Percentiles rank a stretch among this genome's conserved stretches.
Evolutionary conservation across 2,797 vertebrate genomes (phyloP).

Genomic region (Diplodus puntazzo): DNA sequence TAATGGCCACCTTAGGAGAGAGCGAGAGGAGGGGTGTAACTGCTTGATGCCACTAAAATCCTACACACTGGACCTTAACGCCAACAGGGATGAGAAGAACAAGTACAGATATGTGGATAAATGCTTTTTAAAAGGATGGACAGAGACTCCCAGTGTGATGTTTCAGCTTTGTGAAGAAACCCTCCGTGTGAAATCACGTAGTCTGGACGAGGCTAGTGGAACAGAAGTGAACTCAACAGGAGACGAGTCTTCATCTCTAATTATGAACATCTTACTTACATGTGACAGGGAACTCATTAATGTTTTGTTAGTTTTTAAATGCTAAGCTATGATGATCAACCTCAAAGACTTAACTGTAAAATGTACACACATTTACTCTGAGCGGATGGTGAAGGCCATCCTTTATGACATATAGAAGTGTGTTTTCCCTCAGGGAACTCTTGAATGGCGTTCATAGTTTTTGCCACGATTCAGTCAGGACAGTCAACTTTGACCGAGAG

Average conservation of each 20-base stretch:
- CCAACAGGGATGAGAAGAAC: not conserved
- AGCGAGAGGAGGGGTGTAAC: too few relatives aligned
- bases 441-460: conserved; percentile 22
- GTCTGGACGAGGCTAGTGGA: conserved; percentile 4
- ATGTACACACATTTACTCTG: not conserved
- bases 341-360: conserved; percentile 17
- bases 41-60: too few relatives aligned
- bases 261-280: conserved; percentile 29
- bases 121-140: not conserved
- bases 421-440: conserved; percentile 39
- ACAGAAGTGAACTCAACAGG: not conserved
- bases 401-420: not conserved
- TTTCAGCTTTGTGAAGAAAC: conserved; percentile 1
- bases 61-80: too few relatives aligned
- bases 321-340: conserved; percentile 13
- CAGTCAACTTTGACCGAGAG: not conserved
- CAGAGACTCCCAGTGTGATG: not conserved
- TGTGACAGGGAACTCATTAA: conserved; percentile 12
- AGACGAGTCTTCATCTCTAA: not conserved
- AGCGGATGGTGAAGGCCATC: not conserved
- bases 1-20: too few relatives aligned
- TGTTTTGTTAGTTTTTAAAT: conserved; percentile 14
- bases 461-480: not conserved
- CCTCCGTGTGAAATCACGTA: not conserved
- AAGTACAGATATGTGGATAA: not conserved